Evolutionary conservation across 2,888 invertebrate species (phyloP).

Genomic region (Drosophila borealis): DNA sequence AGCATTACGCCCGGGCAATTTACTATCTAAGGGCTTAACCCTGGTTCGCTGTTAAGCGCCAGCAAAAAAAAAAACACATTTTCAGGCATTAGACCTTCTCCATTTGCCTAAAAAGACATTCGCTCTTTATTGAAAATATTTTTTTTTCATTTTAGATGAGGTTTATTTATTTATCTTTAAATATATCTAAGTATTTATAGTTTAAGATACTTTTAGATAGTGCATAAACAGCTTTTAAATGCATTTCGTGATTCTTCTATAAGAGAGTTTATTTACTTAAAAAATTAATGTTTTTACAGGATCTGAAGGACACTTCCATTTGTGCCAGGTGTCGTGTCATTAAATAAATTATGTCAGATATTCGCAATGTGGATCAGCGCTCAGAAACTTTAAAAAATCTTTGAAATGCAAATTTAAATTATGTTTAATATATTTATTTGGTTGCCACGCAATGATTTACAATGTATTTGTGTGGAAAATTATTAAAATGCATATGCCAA

Average conservation of each 20-base stretch:
- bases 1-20: constrained; percentile 7
- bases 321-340: too few relatives aligned
- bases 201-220: background rate
- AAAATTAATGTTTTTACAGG: too few relatives aligned
- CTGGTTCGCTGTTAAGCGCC: background rate
- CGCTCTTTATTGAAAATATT: background rate
- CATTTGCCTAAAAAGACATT: constrained; percentile 17
- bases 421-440: background rate
- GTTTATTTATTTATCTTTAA: too few relatives aligned
- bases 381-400: background rate
- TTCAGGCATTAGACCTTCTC: constrained; percentile 1
- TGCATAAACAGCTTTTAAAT: too few relatives aligned
- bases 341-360: too few relatives aligned
- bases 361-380: background rate
- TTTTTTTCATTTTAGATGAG: too few relatives aligned
- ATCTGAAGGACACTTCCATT: too few relatives aligned
- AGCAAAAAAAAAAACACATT: constrained; percentile 7
- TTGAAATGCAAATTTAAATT: background rate
- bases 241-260: too few relatives aligned
- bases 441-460: constrained; percentile 18
- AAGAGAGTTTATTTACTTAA: too few relatives aligned
- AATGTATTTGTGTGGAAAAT: constrained; percentile 26
- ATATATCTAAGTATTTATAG: background rate
- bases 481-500: constrained; percentile 35
- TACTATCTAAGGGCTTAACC: constrained; percentile 16